A percentile compares a stretch with the other conserved stretches of the same genome.
Conservation (phyloP, 2,888 invertebrate genomes). For the Eilema sororculum region DNA sequence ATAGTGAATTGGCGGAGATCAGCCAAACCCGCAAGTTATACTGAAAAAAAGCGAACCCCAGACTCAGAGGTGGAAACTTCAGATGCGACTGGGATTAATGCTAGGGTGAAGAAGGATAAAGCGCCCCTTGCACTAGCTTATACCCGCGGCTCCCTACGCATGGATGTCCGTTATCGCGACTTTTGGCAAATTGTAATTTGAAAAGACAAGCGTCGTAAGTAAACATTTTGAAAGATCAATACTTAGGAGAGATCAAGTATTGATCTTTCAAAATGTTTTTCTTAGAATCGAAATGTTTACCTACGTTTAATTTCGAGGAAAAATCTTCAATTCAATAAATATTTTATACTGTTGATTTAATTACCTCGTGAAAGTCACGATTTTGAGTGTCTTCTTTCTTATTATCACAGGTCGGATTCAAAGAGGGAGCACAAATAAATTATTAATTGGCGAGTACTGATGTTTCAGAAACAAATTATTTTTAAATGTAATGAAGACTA, state of each 20-base stretch:
- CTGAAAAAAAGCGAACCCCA: too few relatives aligned
- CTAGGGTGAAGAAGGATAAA: too few relatives aligned
- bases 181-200: not conserved
- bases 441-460: not conserved
- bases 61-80: too few relatives aligned
- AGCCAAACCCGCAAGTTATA: too few relatives aligned
- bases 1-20: too few relatives aligned
- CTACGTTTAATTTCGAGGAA: not conserved
- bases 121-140: too few relatives aligned
- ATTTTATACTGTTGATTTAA: not conserved
- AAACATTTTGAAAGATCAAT: not conserved
- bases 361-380: not conserved
- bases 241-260: too few relatives aligned
- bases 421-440: not conserved
- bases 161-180: too few relatives aligned
- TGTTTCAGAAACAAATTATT: too few relatives aligned
- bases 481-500: not conserved
- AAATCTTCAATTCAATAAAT: not conserved
- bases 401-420: not conserved
- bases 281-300: too few relatives aligned
- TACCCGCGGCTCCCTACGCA: too few relatives aligned
- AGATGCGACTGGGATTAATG: too few relatives aligned
- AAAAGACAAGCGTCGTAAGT: not conserved
- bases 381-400: not conserved
- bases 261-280: not conserved